A percentile compares a stretch with the other conserved stretches of the same genome.
Conservation (phyloP, 2,888 invertebrate species). For the Onchidella celtica region DNA sequence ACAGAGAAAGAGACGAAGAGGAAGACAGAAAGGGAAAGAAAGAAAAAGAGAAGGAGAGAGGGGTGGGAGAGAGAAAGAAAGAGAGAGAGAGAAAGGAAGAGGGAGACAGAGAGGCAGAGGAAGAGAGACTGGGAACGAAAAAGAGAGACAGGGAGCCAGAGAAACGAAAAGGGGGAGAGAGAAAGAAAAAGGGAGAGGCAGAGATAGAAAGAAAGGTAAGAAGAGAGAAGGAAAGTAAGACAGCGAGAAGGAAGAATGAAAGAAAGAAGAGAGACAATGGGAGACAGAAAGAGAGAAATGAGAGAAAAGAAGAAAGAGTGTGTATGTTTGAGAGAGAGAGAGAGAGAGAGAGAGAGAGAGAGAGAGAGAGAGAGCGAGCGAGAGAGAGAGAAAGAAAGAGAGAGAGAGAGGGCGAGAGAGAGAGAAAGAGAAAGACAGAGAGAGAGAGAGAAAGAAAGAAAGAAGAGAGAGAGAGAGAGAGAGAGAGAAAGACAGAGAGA, state of each 20-base stretch:
- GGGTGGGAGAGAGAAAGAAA: conserved; percentile 10
- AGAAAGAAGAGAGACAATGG: background rate
- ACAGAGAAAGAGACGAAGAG: background rate
- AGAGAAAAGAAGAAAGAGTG: background rate
- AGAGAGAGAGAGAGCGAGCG: background rate
- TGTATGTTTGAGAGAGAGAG: background rate
- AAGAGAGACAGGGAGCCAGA: conserved; percentile 17
- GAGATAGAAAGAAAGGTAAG: background rate
- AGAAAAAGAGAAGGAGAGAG: background rate
- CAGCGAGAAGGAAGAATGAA: background rate
- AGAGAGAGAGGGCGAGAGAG: too few species aligned
- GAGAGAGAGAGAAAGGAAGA: conserved; percentile 12
- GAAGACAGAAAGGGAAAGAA: background rate
- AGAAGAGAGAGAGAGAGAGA: too few species aligned
- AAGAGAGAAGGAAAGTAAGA: background rate
- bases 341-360: conserved; percentile 27
- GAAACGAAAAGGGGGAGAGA: background rate
- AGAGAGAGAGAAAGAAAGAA: too few species aligned
- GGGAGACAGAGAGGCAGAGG: background rate
- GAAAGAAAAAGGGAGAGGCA: conserved; percentile 18
- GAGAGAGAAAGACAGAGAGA: too few species aligned
- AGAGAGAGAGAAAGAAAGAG: too few species aligned
- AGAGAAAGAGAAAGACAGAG: too few species aligned
- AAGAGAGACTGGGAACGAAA: conserved; percentile 8
- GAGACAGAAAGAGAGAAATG: conserved; percentile 25